Conservation (phyloP, 2,113 vertebrate species). For the Eolophus roseicapilla region DNA sequence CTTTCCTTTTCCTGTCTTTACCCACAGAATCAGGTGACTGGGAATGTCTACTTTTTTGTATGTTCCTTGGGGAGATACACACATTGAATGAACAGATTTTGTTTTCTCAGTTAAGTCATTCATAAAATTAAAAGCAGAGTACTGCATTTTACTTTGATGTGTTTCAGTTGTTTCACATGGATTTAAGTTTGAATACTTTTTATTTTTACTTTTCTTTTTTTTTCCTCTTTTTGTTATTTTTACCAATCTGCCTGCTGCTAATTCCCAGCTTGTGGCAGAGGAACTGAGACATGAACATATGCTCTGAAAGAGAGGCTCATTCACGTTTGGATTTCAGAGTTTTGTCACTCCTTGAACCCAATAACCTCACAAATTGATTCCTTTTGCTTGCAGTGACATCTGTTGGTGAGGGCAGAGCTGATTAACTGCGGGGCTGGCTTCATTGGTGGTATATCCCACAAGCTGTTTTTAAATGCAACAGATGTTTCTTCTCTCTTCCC, state of each 20-base stretch:
- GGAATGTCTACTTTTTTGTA: background rate
- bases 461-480: background rate
- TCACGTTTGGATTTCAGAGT: conserved; percentile 4
- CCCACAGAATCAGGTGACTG: background rate
- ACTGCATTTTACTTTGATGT: background rate
- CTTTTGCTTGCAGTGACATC: conserved; percentile 55
- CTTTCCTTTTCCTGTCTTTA: background rate
- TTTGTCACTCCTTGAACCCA: background rate
- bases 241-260: conserved; percentile 46
- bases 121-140: conserved; percentile 31
- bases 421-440: background rate
- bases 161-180: background rate
- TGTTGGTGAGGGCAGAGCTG: conserved; percentile 37
- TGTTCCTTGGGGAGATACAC: background rate
- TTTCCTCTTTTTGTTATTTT: background rate
- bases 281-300: conserved; percentile 34
- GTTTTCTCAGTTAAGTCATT: conserved; percentile 42
- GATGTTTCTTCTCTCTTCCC: conserved; percentile 10
- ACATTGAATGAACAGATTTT: conserved; percentile 18
- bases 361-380: conserved; percentile 30
- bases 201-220: background rate
- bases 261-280: conserved; percentile 46
- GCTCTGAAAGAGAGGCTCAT: background rate
- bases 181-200: conserved; percentile 1
- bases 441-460: background rate